Evolutionary conservation across 1,140 invertebrate species (phyloP), one percentile per base, ranked within the genome.

Genomic region (Drosophila simulans): DNA sequence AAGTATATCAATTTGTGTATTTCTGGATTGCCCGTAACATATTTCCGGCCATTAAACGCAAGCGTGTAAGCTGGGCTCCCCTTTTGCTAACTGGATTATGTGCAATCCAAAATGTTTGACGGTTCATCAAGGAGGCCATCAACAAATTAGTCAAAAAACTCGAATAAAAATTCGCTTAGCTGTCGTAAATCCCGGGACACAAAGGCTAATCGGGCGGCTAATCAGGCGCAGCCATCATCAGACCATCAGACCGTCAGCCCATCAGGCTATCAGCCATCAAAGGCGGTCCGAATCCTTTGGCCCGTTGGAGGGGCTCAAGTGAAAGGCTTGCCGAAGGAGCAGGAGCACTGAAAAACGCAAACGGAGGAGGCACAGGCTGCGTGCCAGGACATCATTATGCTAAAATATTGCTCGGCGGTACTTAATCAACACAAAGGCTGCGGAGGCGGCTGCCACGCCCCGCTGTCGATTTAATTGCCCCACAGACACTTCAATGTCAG

Each of bases 401-500:
- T 76, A 52, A 74, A 74, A 74, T 74, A 74, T 74, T 64, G 71
- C 71, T 74, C 52, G 52, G 58, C 71, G 70, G 70, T 74, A 74
- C 71, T 74, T 74, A 74, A 74, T 74, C 71, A 74, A 74, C 71
- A 74, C 70, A 74, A 70, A 70, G 65, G 66, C 43, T 7, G n/a
- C 7, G 27, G 37, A 31, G 58, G 57, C 58, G 34, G 57, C 37
- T 22, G 56, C 35, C 54, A 71, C 54, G 74, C 66, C 76, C 73
- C 58, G 42, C 63, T 73, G 74, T 78, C 74, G 74, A 76, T 79
- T 84, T 84, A 84, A 84, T 84, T 84, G 80, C 76, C 76, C 76
- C 71, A 52, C 76, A 84, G 80, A 84, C 80, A 83, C 80, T 76
- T 84, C 65, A 84, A 84, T 84, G 80, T 84, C 80, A 80, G 80